These are phyloP conservation scores for Mastigias papua DNA, from an alignment of 30 jellyfish, hydroid and myxozoan genomes.

Conservation along the genomic window DNA sequence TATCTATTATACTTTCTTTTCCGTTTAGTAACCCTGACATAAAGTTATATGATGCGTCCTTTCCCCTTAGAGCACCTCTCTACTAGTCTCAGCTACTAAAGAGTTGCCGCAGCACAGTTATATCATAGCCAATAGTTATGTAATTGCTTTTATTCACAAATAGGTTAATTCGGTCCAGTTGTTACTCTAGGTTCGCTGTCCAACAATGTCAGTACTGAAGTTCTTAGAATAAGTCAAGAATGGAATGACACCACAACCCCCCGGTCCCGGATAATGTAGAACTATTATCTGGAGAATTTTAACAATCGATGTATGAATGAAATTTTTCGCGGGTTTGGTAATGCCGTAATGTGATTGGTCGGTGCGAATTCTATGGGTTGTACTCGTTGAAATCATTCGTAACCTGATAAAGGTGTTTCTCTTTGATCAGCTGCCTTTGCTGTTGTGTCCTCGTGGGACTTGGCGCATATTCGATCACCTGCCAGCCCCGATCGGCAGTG, in stretches of 20 bases:
- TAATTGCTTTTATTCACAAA: too few relatives aligned
- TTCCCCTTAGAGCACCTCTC: too few relatives aligned
- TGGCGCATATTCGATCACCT: slow-evolving; percentile 7
- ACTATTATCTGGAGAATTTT: neutral
- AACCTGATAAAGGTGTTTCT: slow-evolving; percentile 12
- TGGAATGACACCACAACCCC: neutral
- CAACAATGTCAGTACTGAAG: too few relatives aligned
- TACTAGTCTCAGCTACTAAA: too few relatives aligned
- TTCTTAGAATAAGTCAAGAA: neutral
- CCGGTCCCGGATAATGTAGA: neutral
- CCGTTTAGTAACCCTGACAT: too few relatives aligned
- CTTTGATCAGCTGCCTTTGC: slow-evolving; percentile 79
- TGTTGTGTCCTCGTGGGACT: slow-evolving; percentile 71
- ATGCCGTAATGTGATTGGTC: slow-evolving; percentile 58
- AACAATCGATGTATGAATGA: slow-evolving; percentile 47
- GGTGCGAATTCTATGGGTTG: slow-evolving; percentile 35
- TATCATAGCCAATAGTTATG: too few relatives aligned
- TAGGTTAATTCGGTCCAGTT: too few relatives aligned
- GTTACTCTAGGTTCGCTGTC: too few relatives aligned
- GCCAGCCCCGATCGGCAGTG: slow-evolving; percentile 36
- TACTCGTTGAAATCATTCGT: slow-evolving; percentile 29
- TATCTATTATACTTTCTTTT: too few relatives aligned
- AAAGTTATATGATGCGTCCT: too few relatives aligned
- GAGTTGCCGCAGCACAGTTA: too few relatives aligned
- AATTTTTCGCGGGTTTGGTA: slow-evolving; percentile 63